These are phyloP conservation scores for Tupiocoris notatus DNA, from an alignment of 2,888 invertebrate genomes.

Conservation along the genomic window DNA sequence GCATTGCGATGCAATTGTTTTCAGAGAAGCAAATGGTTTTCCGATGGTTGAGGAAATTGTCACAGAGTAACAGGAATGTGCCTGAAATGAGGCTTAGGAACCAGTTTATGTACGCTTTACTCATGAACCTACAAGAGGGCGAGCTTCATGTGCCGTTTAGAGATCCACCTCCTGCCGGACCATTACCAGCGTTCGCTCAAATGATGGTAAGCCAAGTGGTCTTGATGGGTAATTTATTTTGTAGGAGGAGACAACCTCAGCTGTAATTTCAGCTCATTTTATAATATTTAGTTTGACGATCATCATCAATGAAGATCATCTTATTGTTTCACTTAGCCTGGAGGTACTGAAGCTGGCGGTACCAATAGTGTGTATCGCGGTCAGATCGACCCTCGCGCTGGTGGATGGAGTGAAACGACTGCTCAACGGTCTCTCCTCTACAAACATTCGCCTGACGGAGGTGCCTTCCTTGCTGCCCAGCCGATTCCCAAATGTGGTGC, in stretches of 20 bases:
- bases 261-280: too few relatives aligned
- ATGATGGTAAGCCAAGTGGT: conserved; percentile 39
- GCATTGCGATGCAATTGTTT: too few relatives aligned
- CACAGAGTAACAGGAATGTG: conserved; percentile 55
- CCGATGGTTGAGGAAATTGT: conserved; percentile 58
- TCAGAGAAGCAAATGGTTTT: conserved; percentile 56
- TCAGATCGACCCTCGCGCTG: conserved; percentile 49
- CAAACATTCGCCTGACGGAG: conserved; percentile 60
- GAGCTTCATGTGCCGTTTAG: conserved; percentile 57
- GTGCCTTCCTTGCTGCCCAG: conserved; percentile 60
- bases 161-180: conserved; percentile 56
- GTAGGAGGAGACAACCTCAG: neutral
- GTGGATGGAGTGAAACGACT: conserved; percentile 48
- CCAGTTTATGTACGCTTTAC: conserved; percentile 59
- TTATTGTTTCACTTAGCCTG: conserved; percentile 53
- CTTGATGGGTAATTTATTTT: neutral
- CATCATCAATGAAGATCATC: too few relatives aligned
- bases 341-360: conserved; percentile 50
- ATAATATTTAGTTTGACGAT: too few relatives aligned
- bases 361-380: conserved; percentile 40
- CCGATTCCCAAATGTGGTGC: conserved; percentile 61
- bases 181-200: conserved; percentile 42
- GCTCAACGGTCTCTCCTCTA: conserved; percentile 54
- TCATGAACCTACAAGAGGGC: conserved; percentile 56
- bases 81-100: conserved; percentile 59